A percentile compares a stretch with the other conserved stretches of the same genome.
Evolutionary conservation across 2,113 vertebrate genomes (phyloP).

Genomic region (Cheirogaleus medius): DNA sequence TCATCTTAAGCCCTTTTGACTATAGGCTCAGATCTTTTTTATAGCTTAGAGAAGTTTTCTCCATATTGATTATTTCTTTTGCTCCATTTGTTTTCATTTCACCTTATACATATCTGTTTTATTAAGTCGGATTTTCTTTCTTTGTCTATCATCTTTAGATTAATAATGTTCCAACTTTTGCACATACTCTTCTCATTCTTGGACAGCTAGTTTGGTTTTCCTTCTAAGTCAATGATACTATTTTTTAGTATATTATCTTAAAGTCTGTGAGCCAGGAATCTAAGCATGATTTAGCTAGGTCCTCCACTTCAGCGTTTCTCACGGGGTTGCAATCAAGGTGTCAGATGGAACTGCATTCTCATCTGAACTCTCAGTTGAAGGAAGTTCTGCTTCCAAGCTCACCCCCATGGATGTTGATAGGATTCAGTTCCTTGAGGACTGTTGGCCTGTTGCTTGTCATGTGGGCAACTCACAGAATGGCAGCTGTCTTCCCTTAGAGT

Average conservation of each 20-base stretch:
- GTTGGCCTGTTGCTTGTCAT: neutral
- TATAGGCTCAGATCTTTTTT: neutral
- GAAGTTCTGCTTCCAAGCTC: neutral
- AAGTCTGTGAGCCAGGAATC: neutral
- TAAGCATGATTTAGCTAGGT: neutral
- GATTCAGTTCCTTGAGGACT: neutral
- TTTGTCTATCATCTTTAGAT: neutral
- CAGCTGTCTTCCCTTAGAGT: neutral
- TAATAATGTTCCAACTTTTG: neutral
- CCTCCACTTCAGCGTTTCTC: neutral
- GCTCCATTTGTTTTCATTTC: neutral
- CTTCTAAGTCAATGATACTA: neutral
- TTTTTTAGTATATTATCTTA: neutral
- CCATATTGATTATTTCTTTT: neutral
- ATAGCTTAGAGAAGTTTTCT: neutral
- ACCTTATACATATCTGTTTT: neutral
- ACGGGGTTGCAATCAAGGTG: neutral
- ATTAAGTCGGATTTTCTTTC: neutral
- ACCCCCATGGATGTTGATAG: neutral
- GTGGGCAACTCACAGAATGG: neutral
- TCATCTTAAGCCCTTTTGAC: neutral
- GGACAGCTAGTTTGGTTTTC: neutral
- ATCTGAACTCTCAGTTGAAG: neutral
- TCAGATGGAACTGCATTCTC: neutral
- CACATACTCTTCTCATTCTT: neutral